Conservation (phyloP, 37 sponge, comb jelly and placozoan species). For the Oopsacas minuta region DNA sequence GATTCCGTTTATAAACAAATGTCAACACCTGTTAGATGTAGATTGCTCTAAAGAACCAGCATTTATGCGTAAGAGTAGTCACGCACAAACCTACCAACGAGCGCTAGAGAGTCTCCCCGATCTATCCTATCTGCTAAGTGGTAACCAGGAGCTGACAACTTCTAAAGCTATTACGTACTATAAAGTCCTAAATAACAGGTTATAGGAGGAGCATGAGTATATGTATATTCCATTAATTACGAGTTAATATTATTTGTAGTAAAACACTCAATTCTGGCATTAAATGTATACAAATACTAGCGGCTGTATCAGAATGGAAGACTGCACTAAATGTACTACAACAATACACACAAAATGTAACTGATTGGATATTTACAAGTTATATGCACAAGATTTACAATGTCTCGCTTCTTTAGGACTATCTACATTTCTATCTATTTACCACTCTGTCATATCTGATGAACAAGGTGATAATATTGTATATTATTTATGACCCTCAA, state of each 20-base stretch:
- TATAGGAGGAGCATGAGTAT: background rate
- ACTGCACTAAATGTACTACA: background rate
- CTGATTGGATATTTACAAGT: background rate
- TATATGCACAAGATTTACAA: too few species aligned
- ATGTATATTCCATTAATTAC: too few species aligned
- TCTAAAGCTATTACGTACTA: background rate
- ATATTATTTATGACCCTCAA: too few species aligned
- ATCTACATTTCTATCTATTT: slow-evolving; percentile 5
- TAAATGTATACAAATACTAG: background rate
- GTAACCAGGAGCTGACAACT: background rate
- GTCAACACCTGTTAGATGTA: slow-evolving; percentile 12
- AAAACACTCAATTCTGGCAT: background rate
- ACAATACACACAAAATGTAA: slow-evolving; percentile 1
- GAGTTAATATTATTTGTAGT: too few species aligned
- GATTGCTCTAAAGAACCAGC: background rate
- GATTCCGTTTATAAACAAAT: background rate
- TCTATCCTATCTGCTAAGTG: background rate
- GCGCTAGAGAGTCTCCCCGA: background rate
- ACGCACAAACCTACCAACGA: background rate
- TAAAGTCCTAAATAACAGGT: background rate
- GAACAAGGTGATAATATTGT: background rate
- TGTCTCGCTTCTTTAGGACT: too few species aligned
- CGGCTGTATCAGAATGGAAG: background rate
- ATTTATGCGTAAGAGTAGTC: background rate
- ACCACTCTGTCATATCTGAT: background rate